A percentile compares a stretch with the other conserved stretches of the same genome.
Conservation (phyloP, 1,140 invertebrate species). For the Anastatus disparis region DNA sequence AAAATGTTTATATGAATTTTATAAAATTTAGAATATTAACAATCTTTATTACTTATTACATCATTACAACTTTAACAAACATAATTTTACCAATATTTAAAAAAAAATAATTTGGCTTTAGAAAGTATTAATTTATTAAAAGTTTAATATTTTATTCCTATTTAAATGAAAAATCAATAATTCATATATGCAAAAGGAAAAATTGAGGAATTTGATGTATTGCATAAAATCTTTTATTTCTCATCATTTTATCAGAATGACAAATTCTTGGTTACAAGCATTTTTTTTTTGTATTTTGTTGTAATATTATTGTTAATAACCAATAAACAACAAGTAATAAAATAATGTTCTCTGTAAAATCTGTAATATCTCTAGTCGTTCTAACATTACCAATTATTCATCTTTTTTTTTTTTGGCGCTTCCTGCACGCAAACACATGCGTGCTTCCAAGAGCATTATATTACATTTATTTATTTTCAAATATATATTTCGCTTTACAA, state of each 20-base stretch:
- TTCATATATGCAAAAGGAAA: no score
- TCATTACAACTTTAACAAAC: no score
- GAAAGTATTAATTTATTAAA: no score
- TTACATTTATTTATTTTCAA: no score
- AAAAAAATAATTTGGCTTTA: no score
- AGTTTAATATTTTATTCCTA: no score
- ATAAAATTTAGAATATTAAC: no score
- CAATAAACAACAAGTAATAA: conserved; percentile 39
- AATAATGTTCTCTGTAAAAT: conserved; percentile 40
- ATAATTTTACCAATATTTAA: no score
- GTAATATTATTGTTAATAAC: conserved; percentile 29
- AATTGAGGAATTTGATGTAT: no score
- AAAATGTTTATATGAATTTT: no score
- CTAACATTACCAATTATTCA: no score
- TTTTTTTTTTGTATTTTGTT: conserved; percentile 23
- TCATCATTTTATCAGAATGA: conserved; percentile 27
- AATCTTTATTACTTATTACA: no score
- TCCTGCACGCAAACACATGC: not conserved
- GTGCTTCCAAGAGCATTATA: not conserved
- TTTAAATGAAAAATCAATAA: not conserved
- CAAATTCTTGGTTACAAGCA: conserved; percentile 33
- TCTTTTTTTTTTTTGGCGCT: conserved; percentile 25
- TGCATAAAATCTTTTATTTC: conserved; percentile 37
- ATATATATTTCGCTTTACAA: conserved; percentile 10
- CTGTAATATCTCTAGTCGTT: conserved; percentile 33